Conservation (phyloP, 2,888 invertebrate genomes). For the Eilema sororculum region DNA sequence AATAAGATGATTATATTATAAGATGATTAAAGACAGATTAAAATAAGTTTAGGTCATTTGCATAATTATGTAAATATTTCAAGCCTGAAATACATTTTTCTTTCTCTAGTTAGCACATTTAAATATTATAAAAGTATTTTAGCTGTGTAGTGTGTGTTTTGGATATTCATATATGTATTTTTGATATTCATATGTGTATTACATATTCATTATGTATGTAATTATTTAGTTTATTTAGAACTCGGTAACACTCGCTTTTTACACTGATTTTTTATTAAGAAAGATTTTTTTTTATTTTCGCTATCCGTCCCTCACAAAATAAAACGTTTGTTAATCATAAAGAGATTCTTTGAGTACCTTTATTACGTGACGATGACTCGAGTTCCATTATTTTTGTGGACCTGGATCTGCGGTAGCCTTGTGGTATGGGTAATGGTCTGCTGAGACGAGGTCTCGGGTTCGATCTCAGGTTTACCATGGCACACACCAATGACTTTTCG, state of each 20-base stretch:
- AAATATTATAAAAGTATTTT: background rate
- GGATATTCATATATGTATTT: background rate
- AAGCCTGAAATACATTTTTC: background rate
- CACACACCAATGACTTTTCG: too few species aligned
- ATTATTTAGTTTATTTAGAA: background rate
- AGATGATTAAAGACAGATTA: background rate
- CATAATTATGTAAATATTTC: conserved; percentile 4
- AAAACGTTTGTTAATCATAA: background rate
- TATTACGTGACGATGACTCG: too few species aligned
- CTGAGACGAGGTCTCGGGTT: too few species aligned
- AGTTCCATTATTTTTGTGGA: too few species aligned
- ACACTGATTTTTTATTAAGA: background rate
- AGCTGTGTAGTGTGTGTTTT: background rate
- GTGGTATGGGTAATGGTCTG: too few species aligned
- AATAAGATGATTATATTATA: background rate
- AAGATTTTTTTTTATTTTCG: background rate
- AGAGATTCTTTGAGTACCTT: too few species aligned
- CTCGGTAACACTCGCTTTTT: background rate
- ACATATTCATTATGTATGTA: background rate
- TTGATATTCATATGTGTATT: background rate
- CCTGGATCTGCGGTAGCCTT: too few species aligned
- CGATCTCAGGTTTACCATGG: too few species aligned
- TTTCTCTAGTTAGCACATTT: background rate
- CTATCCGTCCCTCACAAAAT: background rate
- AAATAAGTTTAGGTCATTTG: background rate